Conservation (phyloP, 2,113 vertebrate genomes). For the Trichomycterus rosablanca region DNA sequence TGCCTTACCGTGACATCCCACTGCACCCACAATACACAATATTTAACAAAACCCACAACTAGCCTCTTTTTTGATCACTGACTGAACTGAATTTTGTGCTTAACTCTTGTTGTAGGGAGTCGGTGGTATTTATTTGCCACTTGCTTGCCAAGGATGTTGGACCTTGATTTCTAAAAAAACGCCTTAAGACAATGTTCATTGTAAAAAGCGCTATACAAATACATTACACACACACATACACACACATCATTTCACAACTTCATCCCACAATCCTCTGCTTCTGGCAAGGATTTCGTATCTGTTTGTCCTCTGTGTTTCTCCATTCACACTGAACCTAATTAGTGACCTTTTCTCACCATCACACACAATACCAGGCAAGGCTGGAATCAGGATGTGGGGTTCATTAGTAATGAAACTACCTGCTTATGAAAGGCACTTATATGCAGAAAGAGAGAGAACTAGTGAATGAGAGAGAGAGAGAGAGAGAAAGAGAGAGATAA, state of each 20-base stretch:
- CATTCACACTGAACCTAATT: conserved; percentile 36
- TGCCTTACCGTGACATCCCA: too few species aligned
- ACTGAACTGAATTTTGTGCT: too few species aligned
- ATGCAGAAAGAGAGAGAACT: background rate
- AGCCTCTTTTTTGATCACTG: too few species aligned
- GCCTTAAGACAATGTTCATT: too few species aligned
- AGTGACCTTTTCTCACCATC: conserved; percentile 36
- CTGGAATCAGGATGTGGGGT: conserved; percentile 6
- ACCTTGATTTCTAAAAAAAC: too few species aligned
- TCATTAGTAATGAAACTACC: conserved; percentile 30
- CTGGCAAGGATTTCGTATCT: conserved; percentile 21
- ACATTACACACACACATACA: conserved; percentile 7
- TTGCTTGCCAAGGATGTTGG: too few species aligned
- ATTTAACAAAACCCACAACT: too few species aligned
- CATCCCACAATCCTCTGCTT: conserved; percentile 12
- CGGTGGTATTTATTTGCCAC: too few species aligned
- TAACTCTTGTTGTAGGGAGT: too few species aligned
- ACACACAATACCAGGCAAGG: conserved; percentile 27
- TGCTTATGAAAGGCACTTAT: conserved; percentile 22
- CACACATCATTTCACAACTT: background rate
- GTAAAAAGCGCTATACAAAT: too few species aligned
- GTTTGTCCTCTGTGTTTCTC: conserved; percentile 30
- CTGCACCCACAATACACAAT: too few species aligned
- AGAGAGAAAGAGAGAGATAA: background rate
- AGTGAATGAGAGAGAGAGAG: conserved; percentile 1